Percentiles rank a stretch among this genome's conserved stretches.
phyloP scores from a whole-genome alignment of 2,113 vertebrate genomes.

The Fregetta grallaria region DNA sequence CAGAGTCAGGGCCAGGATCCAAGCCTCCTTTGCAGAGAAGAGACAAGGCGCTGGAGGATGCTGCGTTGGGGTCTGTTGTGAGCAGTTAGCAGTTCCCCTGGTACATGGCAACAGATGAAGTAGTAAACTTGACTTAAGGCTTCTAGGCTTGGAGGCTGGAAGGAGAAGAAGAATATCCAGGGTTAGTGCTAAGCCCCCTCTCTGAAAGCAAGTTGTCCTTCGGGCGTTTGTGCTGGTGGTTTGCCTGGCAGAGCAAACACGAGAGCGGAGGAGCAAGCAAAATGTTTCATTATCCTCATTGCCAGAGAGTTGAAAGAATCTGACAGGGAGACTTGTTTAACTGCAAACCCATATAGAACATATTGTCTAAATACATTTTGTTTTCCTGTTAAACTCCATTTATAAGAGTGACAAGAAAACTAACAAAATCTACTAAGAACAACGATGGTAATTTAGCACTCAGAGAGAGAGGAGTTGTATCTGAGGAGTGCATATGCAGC shows the following conservation, averaged over 20 bases:
- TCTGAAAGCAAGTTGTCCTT: neutral
- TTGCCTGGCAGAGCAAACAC: neutral
- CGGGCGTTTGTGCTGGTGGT: neutral
- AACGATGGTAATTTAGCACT: slow-evolving; percentile 26
- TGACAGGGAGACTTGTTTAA: slow-evolving; percentile 21
- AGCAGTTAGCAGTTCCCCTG: neutral
- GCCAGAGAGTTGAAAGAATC: neutral
- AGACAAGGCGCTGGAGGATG: neutral
- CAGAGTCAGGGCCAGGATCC: neutral
- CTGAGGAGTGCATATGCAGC: neutral
- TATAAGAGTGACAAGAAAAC: slow-evolving; percentile 45
- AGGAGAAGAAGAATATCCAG: neutral
- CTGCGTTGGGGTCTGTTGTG: accelerated
- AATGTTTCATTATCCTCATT: neutral
- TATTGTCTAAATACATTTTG: slow-evolving; percentile 40
- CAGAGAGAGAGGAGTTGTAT: neutral
- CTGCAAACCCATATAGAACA: slow-evolving; percentile 12
- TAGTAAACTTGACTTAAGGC: neutral
- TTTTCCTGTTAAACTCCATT: slow-evolving; percentile 29
- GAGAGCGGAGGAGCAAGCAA: neutral
- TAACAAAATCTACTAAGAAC: slow-evolving; percentile 48
- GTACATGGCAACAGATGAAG: neutral
- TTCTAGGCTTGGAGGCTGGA: neutral
- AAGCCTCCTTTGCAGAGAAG: neutral
- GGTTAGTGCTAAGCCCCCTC: neutral